Evolutionary conservation across 2,888 invertebrate species (phyloP), one percentile per base, ranked within the genome.

Genomic region (Yponomeuta malinellus): DNA sequence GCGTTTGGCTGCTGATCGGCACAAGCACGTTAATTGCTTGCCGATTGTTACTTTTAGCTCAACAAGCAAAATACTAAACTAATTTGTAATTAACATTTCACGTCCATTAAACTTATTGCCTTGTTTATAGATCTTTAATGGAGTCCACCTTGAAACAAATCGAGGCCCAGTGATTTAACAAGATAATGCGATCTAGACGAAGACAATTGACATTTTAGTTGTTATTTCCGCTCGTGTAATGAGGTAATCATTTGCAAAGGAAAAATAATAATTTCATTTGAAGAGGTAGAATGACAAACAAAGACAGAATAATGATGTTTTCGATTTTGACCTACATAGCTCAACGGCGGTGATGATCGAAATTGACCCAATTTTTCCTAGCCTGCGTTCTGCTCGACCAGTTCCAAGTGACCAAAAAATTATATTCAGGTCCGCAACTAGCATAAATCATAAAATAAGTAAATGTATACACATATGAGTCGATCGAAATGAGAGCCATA

Each of bases 1-100:
- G 90, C 90, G 85, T 86, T 84, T 82, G 83, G 82, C 81, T 83
- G 86, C 90, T 92, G 91, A 91, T 91, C 86, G 84, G 82, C 81
- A 79, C 79, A 84, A 59, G 15, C 52, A 59, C 52, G 52, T 85
- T 89, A 88, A 89, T 89, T 88, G 84, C 81, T 86, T 82, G 81
- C 79, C 79, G 52, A 48, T 85, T 81, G 81, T 83, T 85, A 81
- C 86, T 84, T 31, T 52, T 8, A 68, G 29, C 23, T 10, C 23
- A 52, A 43, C 15, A 4, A 66, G n/a, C 64, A 64, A 64, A n/a
- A 64, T 64, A 37, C 43, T 37, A 5, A 67, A 67, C 67, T 33
- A 31, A 68, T 48, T 52, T 68, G 37, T 23, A 68, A 68, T 48
- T 68, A 29, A 52, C 48, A 37, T 15, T 68, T 52, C 48, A 52